These are phyloP conservation scores for Caenorhabditis afra DNA, from an alignment of 2,888 invertebrate genomes.

Conservation along the genomic window DNA sequence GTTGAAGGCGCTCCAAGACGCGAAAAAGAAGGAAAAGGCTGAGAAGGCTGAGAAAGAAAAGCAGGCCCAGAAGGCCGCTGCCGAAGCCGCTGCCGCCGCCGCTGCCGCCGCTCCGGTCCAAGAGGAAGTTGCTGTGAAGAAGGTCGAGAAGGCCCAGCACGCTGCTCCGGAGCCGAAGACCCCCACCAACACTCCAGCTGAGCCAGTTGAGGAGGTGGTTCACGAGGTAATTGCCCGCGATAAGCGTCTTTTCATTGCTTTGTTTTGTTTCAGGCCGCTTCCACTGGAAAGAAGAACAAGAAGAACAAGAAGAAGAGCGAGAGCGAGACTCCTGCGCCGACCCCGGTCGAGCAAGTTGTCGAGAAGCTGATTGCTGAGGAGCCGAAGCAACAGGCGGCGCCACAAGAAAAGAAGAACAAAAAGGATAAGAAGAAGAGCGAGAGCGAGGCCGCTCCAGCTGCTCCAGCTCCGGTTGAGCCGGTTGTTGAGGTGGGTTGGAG, in stretches of 20 bases:
- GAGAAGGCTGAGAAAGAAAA: constrained; percentile 33
- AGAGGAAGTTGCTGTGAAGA: constrained; percentile 49
- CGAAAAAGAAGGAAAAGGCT: constrained; percentile 55
- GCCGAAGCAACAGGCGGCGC: constrained; percentile 37
- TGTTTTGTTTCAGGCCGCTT: constrained; percentile 31
- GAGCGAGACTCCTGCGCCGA: constrained; percentile 45
- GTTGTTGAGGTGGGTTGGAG: constrained; percentile 52
- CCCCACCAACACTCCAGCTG: constrained; percentile 53
- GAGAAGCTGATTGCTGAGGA: constrained; percentile 38
- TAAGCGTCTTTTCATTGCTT: constrained; percentile 18
- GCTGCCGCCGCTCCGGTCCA: constrained; percentile 23
- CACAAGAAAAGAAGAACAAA: constrained; percentile 40
- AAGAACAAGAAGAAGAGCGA: constrained; percentile 66
- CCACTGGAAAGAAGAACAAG: constrained; percentile 59
- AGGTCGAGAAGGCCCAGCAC: constrained; percentile 38
- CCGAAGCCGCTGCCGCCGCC: too few relatives aligned
- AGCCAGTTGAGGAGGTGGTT: constrained; percentile 43
- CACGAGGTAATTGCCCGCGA: constrained; percentile 14
- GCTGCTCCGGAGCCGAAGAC: constrained; percentile 45
- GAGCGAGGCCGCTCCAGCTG: constrained; percentile 39
- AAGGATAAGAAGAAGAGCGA: constrained; percentile 57
- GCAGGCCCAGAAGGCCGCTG: constrained; percentile 22
- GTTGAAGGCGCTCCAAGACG: constrained; percentile 52
- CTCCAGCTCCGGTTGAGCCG: constrained; percentile 44
- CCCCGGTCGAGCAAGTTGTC: constrained; percentile 40